Percentiles rank a stretch among this genome's conserved stretches.
Evolutionary conservation across 2,888 invertebrate genomes (phyloP).

Genomic region (Conops quadrifasciatus): DNA sequence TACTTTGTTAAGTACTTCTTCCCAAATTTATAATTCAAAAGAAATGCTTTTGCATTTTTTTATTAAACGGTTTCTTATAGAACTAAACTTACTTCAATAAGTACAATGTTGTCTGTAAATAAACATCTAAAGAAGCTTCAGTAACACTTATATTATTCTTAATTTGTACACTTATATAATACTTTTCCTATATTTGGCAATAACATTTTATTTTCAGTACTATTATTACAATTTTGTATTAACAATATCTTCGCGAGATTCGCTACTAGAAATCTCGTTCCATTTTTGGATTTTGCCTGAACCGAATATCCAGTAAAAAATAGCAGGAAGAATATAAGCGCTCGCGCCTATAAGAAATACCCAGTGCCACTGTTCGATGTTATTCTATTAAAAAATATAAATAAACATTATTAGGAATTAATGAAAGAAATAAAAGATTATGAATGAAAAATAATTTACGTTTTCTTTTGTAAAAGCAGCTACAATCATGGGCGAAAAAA

Average conservation of each 20-base stretch:
- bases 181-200: constrained; percentile 18
- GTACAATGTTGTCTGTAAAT: no score
- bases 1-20: no score
- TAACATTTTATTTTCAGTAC: constrained; percentile 20
- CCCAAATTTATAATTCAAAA: no score
- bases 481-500: constrained; percentile 76
- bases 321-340: constrained; percentile 74
- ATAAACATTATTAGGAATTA: not conserved
- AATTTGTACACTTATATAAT: constrained; percentile 13
- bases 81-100: not conserved
- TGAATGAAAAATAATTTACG: constrained; percentile 45
- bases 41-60: no score
- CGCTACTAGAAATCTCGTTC: constrained; percentile 68
- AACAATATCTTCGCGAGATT: constrained; percentile 54
- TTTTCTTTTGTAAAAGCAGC: constrained; percentile 65
- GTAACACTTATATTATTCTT: not conserved
- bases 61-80: constrained; percentile 18
- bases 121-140: no score
- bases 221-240: constrained; percentile 57
- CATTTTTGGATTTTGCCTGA: constrained; percentile 77
- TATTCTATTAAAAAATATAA: constrained; percentile 68
- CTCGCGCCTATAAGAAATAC: constrained; percentile 78
- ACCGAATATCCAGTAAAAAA: constrained; percentile 77
- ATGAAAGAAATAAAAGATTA: not conserved
- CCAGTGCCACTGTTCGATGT: constrained; percentile 78